A percentile compares a stretch with the other conserved stretches of the same genome.
Evolutionary conservation across 1,140 invertebrate genomes (phyloP).

Genomic region (Anastrepha obliqua): DNA sequence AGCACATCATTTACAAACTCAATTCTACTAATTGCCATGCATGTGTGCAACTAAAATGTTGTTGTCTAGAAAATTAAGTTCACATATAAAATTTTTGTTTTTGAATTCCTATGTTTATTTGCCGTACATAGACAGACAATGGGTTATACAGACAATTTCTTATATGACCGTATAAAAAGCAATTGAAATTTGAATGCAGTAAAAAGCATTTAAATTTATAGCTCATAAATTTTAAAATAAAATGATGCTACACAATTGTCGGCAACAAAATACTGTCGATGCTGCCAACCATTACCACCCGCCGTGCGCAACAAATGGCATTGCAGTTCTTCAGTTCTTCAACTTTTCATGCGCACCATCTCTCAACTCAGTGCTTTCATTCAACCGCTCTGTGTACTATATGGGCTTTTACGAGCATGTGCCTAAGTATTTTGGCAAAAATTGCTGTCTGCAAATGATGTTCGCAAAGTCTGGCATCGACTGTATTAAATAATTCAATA

Average conservation of each 20-base stretch:
- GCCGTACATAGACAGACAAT: background rate
- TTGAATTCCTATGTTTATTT: background rate
- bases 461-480: slow-evolving; percentile 3
- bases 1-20: background rate
- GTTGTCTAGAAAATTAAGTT: background rate
- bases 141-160: background rate
- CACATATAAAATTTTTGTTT: slow-evolving; percentile 19
- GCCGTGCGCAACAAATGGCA: slow-evolving; percentile 1
- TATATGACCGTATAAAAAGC: background rate
- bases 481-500: slow-evolving; percentile 23
- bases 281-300: slow-evolving; percentile 34
- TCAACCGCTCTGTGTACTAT: background rate
- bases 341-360: background rate
- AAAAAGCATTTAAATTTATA: slow-evolving; percentile 53
- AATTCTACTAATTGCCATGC: background rate
- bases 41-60: background rate
- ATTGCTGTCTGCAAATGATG: slow-evolving; percentile 12
- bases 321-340: background rate
- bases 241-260: slow-evolving; percentile 26
- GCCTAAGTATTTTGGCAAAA: slow-evolving; percentile 3
- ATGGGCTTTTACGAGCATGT: background rate
- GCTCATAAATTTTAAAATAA: slow-evolving; percentile 51
- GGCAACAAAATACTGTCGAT: slow-evolving; percentile 41
- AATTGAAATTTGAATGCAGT: slow-evolving; percentile 50
- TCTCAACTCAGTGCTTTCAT: background rate